These are phyloP conservation scores for Myopa testacea DNA, from an alignment of 2,888 invertebrate genomes.

Conservation along the genomic window DNA sequence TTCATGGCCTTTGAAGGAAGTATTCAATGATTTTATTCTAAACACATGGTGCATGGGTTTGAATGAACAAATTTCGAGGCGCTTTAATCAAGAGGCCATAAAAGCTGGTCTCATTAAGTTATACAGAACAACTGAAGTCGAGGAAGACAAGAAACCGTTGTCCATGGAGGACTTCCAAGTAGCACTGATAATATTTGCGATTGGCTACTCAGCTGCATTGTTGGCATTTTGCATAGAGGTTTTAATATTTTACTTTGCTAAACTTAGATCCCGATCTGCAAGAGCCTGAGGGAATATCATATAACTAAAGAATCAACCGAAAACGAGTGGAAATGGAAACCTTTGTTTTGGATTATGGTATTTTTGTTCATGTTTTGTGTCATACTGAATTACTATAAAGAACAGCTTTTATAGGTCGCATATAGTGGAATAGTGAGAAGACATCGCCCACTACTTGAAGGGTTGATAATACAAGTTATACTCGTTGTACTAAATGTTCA, in stretches of 20 bases:
- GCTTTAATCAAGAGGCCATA: constrained; percentile 26
- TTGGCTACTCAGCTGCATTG: background rate
- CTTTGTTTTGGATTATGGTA: no score
- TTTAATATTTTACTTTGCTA: background rate
- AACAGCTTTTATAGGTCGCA: no score
- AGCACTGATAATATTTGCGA: constrained; percentile 27
- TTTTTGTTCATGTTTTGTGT: no score
- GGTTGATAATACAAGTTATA: no score
- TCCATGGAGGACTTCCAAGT: constrained; percentile 39
- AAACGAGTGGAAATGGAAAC: no score
- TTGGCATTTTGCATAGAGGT: background rate
- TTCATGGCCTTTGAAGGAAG: constrained; percentile 45
- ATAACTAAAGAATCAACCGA: no score
- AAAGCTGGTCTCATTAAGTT: constrained; percentile 20
- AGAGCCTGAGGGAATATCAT: no score
- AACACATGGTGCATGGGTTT: constrained; percentile 18
- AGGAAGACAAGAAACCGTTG: constrained; percentile 34
- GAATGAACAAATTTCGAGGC: constrained; percentile 1
- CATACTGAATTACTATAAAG: no score
- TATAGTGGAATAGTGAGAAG: no score
- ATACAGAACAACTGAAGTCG: constrained; percentile 16
- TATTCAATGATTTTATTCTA: constrained; percentile 40
- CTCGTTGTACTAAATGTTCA: no score
- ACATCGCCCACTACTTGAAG: no score
- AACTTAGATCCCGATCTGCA: no score